Evolutionary conservation across 2,113 vertebrate species (phyloP).

Genomic region (Echinops telfairi): DNA sequence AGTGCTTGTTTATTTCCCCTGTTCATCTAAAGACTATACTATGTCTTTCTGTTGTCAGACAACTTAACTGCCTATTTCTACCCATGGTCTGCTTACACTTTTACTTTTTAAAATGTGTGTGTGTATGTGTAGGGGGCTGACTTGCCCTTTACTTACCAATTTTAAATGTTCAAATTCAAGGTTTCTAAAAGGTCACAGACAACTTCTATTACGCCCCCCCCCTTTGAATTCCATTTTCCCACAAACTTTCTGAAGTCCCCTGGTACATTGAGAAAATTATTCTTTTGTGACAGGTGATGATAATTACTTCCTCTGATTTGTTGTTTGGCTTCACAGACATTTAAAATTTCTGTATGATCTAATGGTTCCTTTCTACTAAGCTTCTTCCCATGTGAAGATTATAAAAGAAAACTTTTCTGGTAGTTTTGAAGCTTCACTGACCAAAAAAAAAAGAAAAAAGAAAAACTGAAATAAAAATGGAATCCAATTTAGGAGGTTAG

Average conservation of each 20-base stretch:
- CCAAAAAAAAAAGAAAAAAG: no score
- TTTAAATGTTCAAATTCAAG: neutral
- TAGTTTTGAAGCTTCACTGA: conserved; percentile 28
- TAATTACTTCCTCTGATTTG: conserved; percentile 20
- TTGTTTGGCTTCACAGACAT: neutral
- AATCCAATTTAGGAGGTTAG: conserved; percentile 27
- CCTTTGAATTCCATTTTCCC: no score
- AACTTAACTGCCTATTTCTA: conserved; percentile 2
- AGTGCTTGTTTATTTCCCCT: neutral
- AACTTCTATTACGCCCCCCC: no score
- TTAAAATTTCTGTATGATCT: conserved; percentile 47
- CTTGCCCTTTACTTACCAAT: neutral
- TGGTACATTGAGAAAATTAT: neutral
- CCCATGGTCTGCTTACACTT: neutral
- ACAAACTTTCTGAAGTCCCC: no score
- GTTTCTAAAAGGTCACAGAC: no score
- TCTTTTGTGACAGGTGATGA: conserved; percentile 38
- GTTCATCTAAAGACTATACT: conserved; percentile 11
- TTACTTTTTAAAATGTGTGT: neutral
- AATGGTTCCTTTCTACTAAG: conserved; percentile 21
- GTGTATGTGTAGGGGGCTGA: neutral
- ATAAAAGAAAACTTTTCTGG: conserved; percentile 35
- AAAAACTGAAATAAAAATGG: no score
- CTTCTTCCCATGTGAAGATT: conserved; percentile 44
- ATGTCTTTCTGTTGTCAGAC: conserved; percentile 19